These are phyloP conservation scores for Teleopsis dalmanni DNA, from an alignment of 1,140 invertebrate genomes.

Conservation along the genomic window DNA sequence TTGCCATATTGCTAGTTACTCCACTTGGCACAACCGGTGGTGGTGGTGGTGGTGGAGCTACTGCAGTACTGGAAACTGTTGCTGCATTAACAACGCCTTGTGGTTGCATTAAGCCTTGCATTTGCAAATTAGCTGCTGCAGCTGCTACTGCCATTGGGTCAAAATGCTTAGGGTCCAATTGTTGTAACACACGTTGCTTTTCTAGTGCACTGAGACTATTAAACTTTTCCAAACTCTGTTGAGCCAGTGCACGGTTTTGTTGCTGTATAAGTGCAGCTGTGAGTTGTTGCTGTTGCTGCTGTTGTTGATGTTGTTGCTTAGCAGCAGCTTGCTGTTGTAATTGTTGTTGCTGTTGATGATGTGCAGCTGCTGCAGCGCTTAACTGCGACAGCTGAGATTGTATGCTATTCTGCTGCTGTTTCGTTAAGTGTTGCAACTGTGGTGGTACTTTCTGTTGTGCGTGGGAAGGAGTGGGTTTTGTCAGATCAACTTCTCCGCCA, in stretches of 20 bases:
- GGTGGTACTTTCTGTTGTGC: conserved; percentile 21
- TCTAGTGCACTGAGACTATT: conserved; percentile 48
- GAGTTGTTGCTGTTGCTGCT: conserved; percentile 43
- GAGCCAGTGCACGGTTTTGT: conserved; percentile 50
- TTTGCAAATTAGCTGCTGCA: conserved; percentile 38
- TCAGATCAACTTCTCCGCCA: conserved; percentile 30
- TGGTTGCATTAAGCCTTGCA: conserved; percentile 34
- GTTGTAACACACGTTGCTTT: conserved; percentile 48
- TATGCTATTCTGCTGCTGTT: conserved; percentile 40
- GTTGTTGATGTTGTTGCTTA: conserved; percentile 15
- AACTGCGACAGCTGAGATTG: conserved; percentile 37
- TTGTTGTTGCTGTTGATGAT: conserved; percentile 35
- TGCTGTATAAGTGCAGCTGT: conserved; percentile 52
- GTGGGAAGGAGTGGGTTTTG: conserved; percentile 18
- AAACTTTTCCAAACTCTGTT: conserved; percentile 52
- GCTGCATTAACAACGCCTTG: not conserved
- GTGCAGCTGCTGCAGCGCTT: conserved; percentile 20
- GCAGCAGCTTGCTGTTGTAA: conserved; percentile 14
- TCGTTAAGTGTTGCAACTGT: conserved; percentile 34
- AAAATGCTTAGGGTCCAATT: conserved; percentile 45
- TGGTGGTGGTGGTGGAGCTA: conserved; percentile 9
- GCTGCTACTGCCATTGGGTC: conserved; percentile 41
- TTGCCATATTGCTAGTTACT: not conserved
- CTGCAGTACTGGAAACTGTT: not conserved
- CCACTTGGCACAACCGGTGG: not conserved